Base-by-base conservation (phyloP, 2,888 invertebrate genomes). In the Cryptosula pallasiana region DNA sequence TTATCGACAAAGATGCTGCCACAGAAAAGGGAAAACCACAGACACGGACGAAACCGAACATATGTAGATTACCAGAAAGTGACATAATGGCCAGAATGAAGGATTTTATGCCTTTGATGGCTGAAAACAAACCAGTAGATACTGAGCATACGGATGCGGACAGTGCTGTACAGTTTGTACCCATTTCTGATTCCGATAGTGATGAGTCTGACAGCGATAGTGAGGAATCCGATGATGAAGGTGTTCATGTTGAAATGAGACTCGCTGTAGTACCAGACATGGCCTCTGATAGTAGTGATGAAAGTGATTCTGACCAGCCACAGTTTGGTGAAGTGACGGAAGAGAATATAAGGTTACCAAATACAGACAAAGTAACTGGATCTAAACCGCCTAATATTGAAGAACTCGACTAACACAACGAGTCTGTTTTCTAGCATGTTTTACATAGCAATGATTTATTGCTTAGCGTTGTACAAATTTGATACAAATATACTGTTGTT, bases 241-340 rank as follows among this genome's bases (percentile, higher is more conserved):
- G 63, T 63, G 25, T 27, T 25, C 27, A 27, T 34, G 63, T 63
- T 16, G 63, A 63, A 32, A 63, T 63, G 32, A 63, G 63, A 32
- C 63, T 63, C 13, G 63, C 63, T 27, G 13, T 63, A 13, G n/a
- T 32, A 9, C 63, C 63, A 2, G 63, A 63, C n/a, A 63, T 29
- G 20, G 9, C 63, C 9, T 32, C 63, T 63, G 63, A 63, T 25
- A 32, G 29, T 9, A 32, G 3, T 5, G 32, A 29, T 3, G n/a
- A n/a, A 2, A 13, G 9, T 45, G 5, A 20, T 45, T 20, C 45
- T 5, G 45, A 45, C 9, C 45, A 45, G 45, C 45, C 45, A 13
- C 20, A 5, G 20, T 20, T 45, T 20, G 45, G 45, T 45, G 63
- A 63, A 63, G 63, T 63, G 27, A 63, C 63, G 20, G 13, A 9